Base-by-base conservation (phyloP, 2,113 vertebrate species). In the Ceratotherium simum region DNA sequence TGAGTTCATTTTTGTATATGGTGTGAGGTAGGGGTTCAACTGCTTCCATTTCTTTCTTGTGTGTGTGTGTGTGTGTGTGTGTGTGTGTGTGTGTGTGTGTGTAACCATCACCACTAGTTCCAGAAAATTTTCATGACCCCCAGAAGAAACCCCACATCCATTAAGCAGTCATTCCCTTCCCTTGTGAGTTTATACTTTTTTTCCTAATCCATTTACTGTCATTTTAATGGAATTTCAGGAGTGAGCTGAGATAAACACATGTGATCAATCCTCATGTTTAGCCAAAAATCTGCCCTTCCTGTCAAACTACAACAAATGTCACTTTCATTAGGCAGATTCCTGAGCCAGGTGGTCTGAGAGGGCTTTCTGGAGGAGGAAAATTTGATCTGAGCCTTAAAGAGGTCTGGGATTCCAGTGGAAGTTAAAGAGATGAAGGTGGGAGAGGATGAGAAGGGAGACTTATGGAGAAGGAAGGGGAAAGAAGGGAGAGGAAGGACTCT, bases 291-390 rank as follows among this genome's bases (percentile, higher is more conserved):
- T 65, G 58, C 39, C 87, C 69, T 84, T 90, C 14, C 36, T 84
- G 87, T 94, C 51, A 90, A 91, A 70, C 33, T 65, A 20, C 39
- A 93, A 95, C 81, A 90, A 54, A 90, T 92, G 85, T 95, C 72
- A 75, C 79, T 93, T 96, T 96, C 75, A 76, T 90, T 75, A 79
- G 76, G 76, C 54, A 93, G 84, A 90, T 88, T 95, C 95, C 69
- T 86, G 90, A 89, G 87, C 31, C 64, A 90, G 62, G 80, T 51
- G 82, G 83, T 95, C 82, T 84, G 87, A 91, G 73, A 93, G 42
- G 58, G 48, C 83, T 92, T 97, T 97, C 65, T 84, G 83, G 96
- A 97, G 76, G 65, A 97, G 76, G n/a, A 93, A 97, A 87, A 97
- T 95, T 95, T 84, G 67, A 97, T 96, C 93, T 81, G 75, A 87